phyloP scores from a whole-genome alignment of 2,113 vertebrate species.

The Lipophrys pholis region DNA sequence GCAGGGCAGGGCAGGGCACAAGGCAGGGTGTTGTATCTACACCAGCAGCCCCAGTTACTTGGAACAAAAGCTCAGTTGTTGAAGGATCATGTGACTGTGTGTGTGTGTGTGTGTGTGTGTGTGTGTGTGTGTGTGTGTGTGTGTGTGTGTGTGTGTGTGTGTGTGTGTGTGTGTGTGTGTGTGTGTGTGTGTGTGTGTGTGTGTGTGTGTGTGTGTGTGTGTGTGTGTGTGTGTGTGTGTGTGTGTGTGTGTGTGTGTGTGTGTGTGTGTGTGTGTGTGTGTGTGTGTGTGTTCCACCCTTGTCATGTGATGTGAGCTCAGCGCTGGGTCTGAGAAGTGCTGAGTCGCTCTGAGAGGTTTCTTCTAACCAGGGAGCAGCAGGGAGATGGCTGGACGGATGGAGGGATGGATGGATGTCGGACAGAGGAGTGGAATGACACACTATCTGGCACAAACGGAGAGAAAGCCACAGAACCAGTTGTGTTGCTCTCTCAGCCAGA shows the following conservation, averaged over 20 bases:
- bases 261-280: slow-evolving; percentile 26
- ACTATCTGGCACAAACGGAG: background rate
- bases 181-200: slow-evolving; percentile 14
- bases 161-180: slow-evolving; percentile 34
- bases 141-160: slow-evolving; percentile 25
- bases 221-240: slow-evolving; percentile 26
- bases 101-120: slow-evolving; percentile 27
- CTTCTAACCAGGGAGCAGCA: slow-evolving; percentile 57
- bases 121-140: slow-evolving; percentile 27
- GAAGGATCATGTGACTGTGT: slow-evolving; percentile 77
- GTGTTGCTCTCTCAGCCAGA: background rate
- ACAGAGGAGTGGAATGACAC: background rate
- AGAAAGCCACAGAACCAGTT: slow-evolving; percentile 1
- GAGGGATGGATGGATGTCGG: background rate
- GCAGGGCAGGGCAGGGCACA: slow-evolving; percentile 58
- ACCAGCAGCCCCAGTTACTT: slow-evolving; percentile 66
- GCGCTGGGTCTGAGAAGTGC: slow-evolving; percentile 75
- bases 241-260: slow-evolving; percentile 30
- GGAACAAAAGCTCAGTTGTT: slow-evolving; percentile 83
- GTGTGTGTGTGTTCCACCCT: slow-evolving; percentile 54
- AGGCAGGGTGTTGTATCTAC: slow-evolving; percentile 78
- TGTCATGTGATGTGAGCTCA: slow-evolving; percentile 80
- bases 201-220: slow-evolving; percentile 64
- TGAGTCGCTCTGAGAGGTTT: slow-evolving; percentile 75
- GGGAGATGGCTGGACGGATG: background rate